Conservation (phyloP, 2,797 vertebrate species). For the Sebastiscus tertius region DNA sequence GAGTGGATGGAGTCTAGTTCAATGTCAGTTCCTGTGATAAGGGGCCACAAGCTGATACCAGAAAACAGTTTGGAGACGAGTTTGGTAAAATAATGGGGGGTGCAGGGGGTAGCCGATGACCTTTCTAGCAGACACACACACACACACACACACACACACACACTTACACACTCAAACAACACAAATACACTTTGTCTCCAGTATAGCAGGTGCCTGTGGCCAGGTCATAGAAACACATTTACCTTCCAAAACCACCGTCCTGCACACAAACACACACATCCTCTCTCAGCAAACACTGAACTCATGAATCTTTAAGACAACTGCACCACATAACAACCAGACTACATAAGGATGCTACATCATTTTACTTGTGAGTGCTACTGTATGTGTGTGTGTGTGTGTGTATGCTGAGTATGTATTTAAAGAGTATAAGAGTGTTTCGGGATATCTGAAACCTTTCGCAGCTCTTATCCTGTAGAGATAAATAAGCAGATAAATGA, state of each 20-base stretch:
- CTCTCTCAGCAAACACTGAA: background rate
- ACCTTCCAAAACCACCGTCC: background rate
- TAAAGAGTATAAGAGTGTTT: background rate
- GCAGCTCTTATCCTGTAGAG: background rate
- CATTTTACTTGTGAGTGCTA: background rate
- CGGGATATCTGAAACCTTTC: background rate
- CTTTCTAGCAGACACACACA: constrained; percentile 14
- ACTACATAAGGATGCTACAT: background rate
- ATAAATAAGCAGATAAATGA: background rate
- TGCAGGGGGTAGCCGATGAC: constrained; percentile 12
- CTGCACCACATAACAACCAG: background rate
- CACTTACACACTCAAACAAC: background rate
- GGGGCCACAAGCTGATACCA: background rate
- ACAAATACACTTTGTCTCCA: constrained; percentile 3
- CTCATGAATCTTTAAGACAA: background rate
- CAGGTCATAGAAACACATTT: constrained; percentile 22
- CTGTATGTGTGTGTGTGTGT: background rate
- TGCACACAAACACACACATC: background rate
- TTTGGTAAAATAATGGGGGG: constrained; percentile 11
- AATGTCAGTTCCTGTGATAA: constrained; percentile 7
- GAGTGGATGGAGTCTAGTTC: background rate
- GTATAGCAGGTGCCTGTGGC: constrained; percentile 40
- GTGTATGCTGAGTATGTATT: background rate
- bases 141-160: background rate
- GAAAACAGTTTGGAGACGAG: constrained; percentile 11